Base-by-base conservation (phyloP, 1,140 invertebrate species). In the Drosophila setifemur region DNA sequence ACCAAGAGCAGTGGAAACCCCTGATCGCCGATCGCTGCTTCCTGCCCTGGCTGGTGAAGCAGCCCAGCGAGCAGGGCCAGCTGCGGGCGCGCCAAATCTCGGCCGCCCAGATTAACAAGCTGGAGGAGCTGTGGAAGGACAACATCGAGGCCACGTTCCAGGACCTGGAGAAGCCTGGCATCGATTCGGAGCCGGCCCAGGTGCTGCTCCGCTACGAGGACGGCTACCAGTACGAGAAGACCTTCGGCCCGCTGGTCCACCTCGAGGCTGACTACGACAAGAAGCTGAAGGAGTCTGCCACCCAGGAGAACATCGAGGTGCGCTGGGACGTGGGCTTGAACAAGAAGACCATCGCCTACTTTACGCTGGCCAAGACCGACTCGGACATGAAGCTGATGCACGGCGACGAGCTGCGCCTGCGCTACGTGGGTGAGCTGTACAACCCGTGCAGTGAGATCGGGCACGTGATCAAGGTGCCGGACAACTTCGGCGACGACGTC, bases 331-430 rank as follows among this genome's bases (percentile, higher is more conserved):
- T 98, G 31, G 98, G 98, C 4, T 92, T 99, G 0, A 99, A 99
- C 89, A 99, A 99, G 91, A 99, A 99, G 81, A 97, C 96, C 0
- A 98, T 98, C 49, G 98, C 98, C 0, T 98, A 98, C 91, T 99
- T 99, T 81, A 97, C 97, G 72, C 91, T 99, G n/a, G 97, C 98
- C 0, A 98, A 99, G 91, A 98, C 97, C 6, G 97, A 99, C 87
- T 97, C 97, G 72, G 98, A 99, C 86, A 98, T 99, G 96, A 97
- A 99, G 90, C 91, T 99, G n/a, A 99, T 99, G 98, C 98, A 99
- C 88, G 99, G 98, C 12, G 99, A 99, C 93, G 98, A 99, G 91
- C 91, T 99, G 14, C 93, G 97, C 63, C 91, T 99, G 25, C 94
- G 97, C 66, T 99, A 99, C 89, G 93, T 98, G 3, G 97, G 97